Evolutionary conservation across 64 coral and sea anemone species (phyloP).

Genomic region (Montipora sp.): DNA sequence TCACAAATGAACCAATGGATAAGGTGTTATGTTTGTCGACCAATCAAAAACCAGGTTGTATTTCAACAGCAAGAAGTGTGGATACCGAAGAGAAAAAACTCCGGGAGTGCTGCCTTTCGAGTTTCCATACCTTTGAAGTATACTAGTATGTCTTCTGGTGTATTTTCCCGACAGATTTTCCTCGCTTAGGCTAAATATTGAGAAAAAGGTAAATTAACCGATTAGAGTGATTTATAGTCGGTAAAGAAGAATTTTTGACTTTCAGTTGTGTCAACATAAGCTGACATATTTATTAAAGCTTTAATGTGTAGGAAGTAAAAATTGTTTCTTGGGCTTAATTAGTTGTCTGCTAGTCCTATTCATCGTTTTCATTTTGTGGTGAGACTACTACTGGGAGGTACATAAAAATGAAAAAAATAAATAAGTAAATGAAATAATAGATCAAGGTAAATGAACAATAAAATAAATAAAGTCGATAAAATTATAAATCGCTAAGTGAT

Average conservation of each 20-base stretch:
- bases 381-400: no score
- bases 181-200: not conserved
- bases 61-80: not conserved
- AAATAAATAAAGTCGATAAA: no score
- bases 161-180: not conserved
- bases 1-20: constrained; percentile 15
- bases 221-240: not conserved
- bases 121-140: not conserved
- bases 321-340: no score
- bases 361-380: no score
- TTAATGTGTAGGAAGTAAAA: no score
- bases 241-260: not conserved
- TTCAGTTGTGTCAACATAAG: no score
- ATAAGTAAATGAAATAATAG: no score
- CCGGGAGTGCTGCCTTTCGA: not conserved
- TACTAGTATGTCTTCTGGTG: not conserved
- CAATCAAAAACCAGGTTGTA: constrained; percentile 12
- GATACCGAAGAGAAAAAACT: constrained; percentile 43
- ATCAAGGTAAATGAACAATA: no score
- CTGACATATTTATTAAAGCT: no score
- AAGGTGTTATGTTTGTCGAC: not conserved
- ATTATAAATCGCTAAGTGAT: no score
- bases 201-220: not conserved
- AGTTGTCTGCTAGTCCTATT: no score
- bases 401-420: no score